Evolutionary conservation across 2,797 vertebrate species (phyloP), one percentile per base, ranked within the genome.

Genomic region (Lates japonicus): DNA sequence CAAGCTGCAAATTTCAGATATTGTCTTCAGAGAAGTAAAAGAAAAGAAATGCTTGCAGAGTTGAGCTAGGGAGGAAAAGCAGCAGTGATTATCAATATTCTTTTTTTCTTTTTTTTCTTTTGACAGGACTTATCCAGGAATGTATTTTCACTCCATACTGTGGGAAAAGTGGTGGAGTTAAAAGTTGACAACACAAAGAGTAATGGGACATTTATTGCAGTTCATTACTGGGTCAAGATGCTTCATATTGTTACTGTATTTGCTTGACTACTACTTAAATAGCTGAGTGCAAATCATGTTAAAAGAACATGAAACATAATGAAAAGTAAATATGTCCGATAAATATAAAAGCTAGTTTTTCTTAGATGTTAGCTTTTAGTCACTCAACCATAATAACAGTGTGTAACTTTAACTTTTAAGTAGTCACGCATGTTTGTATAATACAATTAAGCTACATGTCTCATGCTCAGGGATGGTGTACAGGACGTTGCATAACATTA

Each of bases 181-280:
- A 20, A 74, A 72, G 44, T 54, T 54, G 41, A 71, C 61, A 67
- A 11, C 20, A 55, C 51, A 29, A 74, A 17, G 44, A 73, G 19
- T 64, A 74, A 74, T 60, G 58, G 52, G 46, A 63, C 61, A 70
- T 46, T 73, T 74, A 61, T 66, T 73, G 48, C 29, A 57, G 51
- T 65, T 74, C 54, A 77, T 20, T 31, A 22, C 67, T 12, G 16
- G 58, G 44, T 67, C 54, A 55, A 64, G 57, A 54, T 14, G 13
- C 19, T 59, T 71, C 57, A 60, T 68, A 35, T n/a, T 67, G 8
- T 66, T n/a, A n/a, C n/a, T n/a, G n/a, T n/a, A 49, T 61, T 57
- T 42, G 4, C 3, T 10, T 17, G 33, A 29, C 22, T 51, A 0
- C 33, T 57, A 31, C 46, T 41, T 68, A n/a, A 80, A 58, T 7